A percentile compares a stretch with the other conserved stretches of the same genome.
Conservation (phyloP, 2,113 vertebrate species). For the Misgurnus mizolepis region DNA sequence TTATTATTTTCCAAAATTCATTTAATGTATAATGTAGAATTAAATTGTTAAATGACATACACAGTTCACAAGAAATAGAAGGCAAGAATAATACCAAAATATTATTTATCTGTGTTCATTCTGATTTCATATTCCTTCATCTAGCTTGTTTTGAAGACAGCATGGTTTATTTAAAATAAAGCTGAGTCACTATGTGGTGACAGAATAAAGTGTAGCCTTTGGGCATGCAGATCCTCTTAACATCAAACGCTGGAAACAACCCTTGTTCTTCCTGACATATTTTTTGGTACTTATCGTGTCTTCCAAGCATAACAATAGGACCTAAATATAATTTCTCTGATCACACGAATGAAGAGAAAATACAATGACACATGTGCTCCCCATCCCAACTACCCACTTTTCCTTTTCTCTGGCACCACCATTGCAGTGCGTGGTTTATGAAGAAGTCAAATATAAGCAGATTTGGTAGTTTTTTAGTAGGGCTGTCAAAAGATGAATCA, state of each 20-base stretch:
- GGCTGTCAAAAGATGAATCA: too few species aligned
- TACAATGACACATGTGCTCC: neutral
- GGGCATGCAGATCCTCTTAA: constrained; percentile 19
- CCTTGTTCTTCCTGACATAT: constrained; percentile 24
- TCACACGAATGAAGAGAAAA: neutral
- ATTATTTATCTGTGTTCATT: too few species aligned
- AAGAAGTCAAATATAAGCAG: neutral
- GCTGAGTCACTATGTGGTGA: constrained; percentile 14
- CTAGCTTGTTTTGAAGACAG: neutral
- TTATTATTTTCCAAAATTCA: too few species aligned
- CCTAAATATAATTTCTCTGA: constrained; percentile 10
- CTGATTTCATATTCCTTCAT: too few species aligned
- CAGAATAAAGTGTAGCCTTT: constrained; percentile 28
- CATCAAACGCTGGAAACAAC: constrained; percentile 19
- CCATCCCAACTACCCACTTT: too few species aligned
- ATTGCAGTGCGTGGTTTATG: neutral
- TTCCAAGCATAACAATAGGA: constrained; percentile 9
- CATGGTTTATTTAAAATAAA: constrained; percentile 2
- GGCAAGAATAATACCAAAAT: neutral
- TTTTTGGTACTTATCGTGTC: constrained; percentile 22
- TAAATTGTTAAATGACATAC: too few species aligned
- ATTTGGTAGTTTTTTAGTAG: too few species aligned
- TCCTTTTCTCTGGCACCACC: neutral
- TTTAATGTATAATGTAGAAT: too few species aligned
- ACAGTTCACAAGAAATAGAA: neutral